A percentile compares a stretch with the other conserved stretches of the same genome.
These are phyloP conservation scores for Ctenopoma kingsleyae DNA, from an alignment of 2,797 vertebrate species.

Conservation along the genomic window DNA sequence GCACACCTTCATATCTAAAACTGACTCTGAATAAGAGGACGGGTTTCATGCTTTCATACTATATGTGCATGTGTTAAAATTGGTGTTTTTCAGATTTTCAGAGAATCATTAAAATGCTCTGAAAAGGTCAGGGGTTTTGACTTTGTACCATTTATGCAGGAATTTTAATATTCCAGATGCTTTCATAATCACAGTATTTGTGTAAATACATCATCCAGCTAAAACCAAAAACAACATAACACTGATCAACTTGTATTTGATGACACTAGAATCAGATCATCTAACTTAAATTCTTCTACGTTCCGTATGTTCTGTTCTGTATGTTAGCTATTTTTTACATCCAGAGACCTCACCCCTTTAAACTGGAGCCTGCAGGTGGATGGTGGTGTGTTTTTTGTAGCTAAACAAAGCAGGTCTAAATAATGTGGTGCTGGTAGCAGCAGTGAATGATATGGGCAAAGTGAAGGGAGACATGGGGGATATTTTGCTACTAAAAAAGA, in stretches of 20 bases:
- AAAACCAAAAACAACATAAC: background rate
- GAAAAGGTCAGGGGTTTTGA: constrained; percentile 18
- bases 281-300: background rate
- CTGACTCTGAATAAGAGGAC: background rate
- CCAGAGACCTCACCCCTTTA: background rate
- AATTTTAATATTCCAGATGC: constrained; percentile 19
- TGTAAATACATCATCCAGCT: constrained; percentile 17
- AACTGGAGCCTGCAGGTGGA: background rate
- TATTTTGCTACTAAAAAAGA: background rate
- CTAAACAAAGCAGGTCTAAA: background rate
- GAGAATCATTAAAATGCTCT: constrained; percentile 12
- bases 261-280: background rate
- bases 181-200: constrained; percentile 4
- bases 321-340: background rate
- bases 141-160: constrained; percentile 3
- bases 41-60: background rate
- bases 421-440: background rate
- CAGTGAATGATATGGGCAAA: background rate
- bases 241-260: constrained; percentile 8
- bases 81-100: constrained; percentile 8
- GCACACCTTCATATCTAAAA: constrained; percentile 2
- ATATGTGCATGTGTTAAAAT: background rate
- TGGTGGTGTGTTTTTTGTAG: background rate
- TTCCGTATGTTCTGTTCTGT: background rate
- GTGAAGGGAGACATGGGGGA: background rate